These are phyloP conservation scores for Prochilodus magdalenae DNA, from an alignment of 2,113 vertebrate genomes.

Conservation along the genomic window DNA sequence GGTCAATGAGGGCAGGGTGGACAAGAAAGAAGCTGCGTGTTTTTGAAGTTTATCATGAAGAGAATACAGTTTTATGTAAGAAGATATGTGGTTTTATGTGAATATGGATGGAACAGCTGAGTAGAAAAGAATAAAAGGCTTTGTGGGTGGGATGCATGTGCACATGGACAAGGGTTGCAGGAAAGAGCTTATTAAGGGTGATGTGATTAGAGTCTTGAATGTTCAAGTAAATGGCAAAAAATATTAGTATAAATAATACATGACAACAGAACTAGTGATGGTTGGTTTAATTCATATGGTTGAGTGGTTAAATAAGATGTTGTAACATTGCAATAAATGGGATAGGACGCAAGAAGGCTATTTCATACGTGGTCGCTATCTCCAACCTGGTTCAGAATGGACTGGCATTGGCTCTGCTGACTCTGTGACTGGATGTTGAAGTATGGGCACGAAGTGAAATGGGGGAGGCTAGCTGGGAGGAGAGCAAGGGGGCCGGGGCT, in stretches of 20 bases:
- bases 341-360: background rate
- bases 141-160: background rate
- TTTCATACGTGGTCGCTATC: background rate
- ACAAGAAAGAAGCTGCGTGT: background rate
- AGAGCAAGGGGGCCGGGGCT: background rate
- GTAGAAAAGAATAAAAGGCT: background rate
- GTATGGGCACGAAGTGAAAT: background rate
- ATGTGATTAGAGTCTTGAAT: conserved; percentile 9
- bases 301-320: background rate
- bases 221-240: conserved; percentile 17
- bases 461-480: conserved; percentile 17
- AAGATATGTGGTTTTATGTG: background rate
- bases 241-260: background rate
- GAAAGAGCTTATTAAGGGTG: conserved; percentile 9
- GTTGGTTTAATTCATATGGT: background rate
- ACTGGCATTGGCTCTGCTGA: background rate
- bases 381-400: conserved; percentile 8
- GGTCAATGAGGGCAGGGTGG: too few relatives aligned
- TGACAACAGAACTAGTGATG: background rate
- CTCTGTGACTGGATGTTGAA: conserved; percentile 2
- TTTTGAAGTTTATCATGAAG: background rate
- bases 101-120: background rate
- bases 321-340: background rate
- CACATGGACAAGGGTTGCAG: background rate
- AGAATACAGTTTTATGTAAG: background rate